Evolutionary conservation across 2,797 vertebrate genomes (phyloP), one percentile per base, ranked within the genome.

Genomic region (Trichosurus vulpecula): DNA sequence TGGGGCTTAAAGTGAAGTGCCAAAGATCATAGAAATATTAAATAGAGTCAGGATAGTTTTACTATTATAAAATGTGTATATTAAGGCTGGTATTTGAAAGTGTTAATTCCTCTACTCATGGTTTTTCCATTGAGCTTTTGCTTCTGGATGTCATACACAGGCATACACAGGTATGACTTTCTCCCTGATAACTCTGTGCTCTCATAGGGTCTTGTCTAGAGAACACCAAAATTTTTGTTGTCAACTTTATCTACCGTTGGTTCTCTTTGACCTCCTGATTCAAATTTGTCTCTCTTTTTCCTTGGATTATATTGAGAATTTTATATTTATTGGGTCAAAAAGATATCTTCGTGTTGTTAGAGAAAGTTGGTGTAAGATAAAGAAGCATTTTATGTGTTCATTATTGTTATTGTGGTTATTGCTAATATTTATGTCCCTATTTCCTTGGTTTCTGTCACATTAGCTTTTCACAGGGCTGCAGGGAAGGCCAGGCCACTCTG

Each of bases 381-480:
- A 87, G 41, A 87, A 47, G 74, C 22, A 29, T 47, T 41, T 81
- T 27, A 27, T 87, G 8, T 51, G 0, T 87, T 25, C 25, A 3
- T 47, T 11, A 51, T 47, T 47, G 25, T 27, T 87, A 19, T 90
- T 55, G 47, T 13, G 1, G 52, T 96, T 16, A 35, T 52, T 56
- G 47, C 41, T 58, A 52, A 6, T 74, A 53, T 4, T 51, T 35
- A 35, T 56, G 54, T 87, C 0, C 6, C 41, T 29, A 14, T 30
- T 94, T 95, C 16, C 52, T 94, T 56, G 41, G 53, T 22, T 94
- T 61, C 90, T n/a, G 14, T 51, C 41, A 0, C 29, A 47, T 22
- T 94, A 95, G 22, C 47, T 95, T 93, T 94, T 87, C 30, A 0
- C 30, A 93, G 55, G 31, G 52, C n/a, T 10, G 5, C 92, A 61